Percentiles rank a stretch among this genome's conserved stretches.
These are phyloP conservation scores for Sicus ferrugineus DNA, from an alignment of 2,888 invertebrate species.

Conservation along the genomic window DNA sequence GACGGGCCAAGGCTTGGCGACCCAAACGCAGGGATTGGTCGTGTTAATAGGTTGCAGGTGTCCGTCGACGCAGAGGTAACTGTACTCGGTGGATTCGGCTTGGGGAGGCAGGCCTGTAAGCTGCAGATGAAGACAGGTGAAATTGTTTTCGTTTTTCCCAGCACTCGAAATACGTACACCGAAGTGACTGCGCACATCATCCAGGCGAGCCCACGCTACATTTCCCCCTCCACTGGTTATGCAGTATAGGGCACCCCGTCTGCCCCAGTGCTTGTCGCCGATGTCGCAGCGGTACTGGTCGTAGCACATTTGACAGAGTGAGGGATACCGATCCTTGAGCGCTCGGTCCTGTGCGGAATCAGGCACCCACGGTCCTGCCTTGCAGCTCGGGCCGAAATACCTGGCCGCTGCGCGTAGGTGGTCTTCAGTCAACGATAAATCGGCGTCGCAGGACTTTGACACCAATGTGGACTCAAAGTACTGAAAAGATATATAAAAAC, in stretches of 20 bases:
- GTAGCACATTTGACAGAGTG: slow-evolving; percentile 77
- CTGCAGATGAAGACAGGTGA: slow-evolving; percentile 39
- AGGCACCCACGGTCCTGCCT: slow-evolving; percentile 84
- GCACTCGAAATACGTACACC: slow-evolving; percentile 64
- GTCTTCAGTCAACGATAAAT: slow-evolving; percentile 77
- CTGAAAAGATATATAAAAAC: slow-evolving; percentile 65
- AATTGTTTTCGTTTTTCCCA: neutral
- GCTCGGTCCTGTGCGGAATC: slow-evolving; percentile 71
- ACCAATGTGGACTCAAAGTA: slow-evolving; percentile 79
- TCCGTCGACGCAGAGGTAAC: slow-evolving; percentile 80
- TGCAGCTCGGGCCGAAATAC: slow-evolving; percentile 83
- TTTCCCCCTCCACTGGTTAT: slow-evolving; percentile 81
- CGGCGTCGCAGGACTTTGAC: slow-evolving; percentile 75
- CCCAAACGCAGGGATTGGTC: slow-evolving; percentile 77
- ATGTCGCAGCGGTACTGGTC: slow-evolving; percentile 70
- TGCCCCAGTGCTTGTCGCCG: slow-evolving; percentile 83
- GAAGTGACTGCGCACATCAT: slow-evolving; percentile 74
- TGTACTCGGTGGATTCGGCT: slow-evolving; percentile 68
- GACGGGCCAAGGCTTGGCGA: slow-evolving; percentile 80
- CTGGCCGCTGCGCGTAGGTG: slow-evolving; percentile 75
- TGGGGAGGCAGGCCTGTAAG: slow-evolving; percentile 61
- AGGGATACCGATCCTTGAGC: slow-evolving; percentile 74
- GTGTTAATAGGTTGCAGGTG: slow-evolving; percentile 69
- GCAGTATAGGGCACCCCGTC: slow-evolving; percentile 81
- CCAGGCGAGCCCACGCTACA: slow-evolving; percentile 81